Percentiles rank a stretch among this genome's conserved stretches.
phyloP scores from a whole-genome alignment of 2,113 vertebrate species.

The Microcebus tavaratra region DNA sequence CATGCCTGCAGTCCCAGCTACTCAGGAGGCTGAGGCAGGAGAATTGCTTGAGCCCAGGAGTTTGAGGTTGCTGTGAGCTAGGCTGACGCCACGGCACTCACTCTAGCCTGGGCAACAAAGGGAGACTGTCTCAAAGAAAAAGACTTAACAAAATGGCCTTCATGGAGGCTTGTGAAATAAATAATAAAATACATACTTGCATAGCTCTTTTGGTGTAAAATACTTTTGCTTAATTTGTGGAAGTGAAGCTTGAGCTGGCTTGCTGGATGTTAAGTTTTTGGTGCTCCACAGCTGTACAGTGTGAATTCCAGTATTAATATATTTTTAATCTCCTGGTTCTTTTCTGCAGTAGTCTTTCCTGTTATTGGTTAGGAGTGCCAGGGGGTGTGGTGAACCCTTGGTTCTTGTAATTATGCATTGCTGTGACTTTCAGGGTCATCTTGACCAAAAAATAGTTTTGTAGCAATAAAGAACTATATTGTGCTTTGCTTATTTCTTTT shows the following conservation, averaged over 20 bases:
- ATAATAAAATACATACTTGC: not conserved
- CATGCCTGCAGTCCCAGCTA: no score
- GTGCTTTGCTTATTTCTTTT: slow-evolving; percentile 7
- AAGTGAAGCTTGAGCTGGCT: not conserved
- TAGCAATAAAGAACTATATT: not conserved
- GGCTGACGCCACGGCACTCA: no score
- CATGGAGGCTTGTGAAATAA: not conserved
- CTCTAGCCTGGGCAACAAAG: no score
- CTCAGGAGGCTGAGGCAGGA: no score
- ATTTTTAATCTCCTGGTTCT: not conserved
- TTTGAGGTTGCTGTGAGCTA: no score
- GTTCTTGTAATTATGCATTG: not conserved
- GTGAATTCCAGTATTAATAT: not conserved
- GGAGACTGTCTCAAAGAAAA: not conserved
- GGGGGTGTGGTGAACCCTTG: not conserved
- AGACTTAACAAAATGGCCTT: not conserved
- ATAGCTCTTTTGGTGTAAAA: not conserved
- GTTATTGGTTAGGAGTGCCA: not conserved
- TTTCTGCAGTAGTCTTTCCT: not conserved
- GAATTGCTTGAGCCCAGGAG: no score
- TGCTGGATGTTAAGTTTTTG: not conserved
- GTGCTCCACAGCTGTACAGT: not conserved
- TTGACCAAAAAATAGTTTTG: not conserved
- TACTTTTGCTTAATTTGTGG: not conserved
- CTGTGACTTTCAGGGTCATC: not conserved